A percentile compares a stretch with the other conserved stretches of the same genome.
Evolutionary conservation across 2,797 vertebrate species (phyloP).

Genomic region (Choloepus didactylus): DNA sequence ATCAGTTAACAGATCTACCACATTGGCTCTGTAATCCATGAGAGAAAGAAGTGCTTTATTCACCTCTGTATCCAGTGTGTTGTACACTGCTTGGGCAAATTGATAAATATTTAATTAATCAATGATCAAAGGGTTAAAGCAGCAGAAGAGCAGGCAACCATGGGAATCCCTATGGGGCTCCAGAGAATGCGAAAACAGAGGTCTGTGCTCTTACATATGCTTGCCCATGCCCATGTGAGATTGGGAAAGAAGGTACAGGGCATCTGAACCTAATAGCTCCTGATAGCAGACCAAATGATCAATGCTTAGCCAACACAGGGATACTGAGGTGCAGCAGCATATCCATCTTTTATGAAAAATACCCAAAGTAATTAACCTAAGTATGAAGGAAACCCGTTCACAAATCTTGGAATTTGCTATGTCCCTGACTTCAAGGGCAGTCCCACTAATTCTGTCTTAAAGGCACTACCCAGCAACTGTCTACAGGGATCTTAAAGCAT

Average conservation of each 20-base stretch:
- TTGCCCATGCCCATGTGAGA: neutral
- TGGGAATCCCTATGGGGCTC: neutral
- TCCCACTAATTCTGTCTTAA: neutral
- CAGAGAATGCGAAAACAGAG: neutral
- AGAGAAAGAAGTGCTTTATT: neutral
- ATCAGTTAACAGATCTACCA: neutral
- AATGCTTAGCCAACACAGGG: neutral
- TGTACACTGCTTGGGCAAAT: neutral
- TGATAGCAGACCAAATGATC: neutral
- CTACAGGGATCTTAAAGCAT: neutral
- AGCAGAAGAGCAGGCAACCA: neutral
- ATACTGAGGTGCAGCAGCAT: neutral
- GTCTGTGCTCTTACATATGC: neutral
- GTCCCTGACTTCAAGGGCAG: neutral
- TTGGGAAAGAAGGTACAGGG: neutral
- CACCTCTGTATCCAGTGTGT: neutral
- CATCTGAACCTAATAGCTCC: neutral
- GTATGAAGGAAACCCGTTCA: neutral
- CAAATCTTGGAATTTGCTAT: neutral
- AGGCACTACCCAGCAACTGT: neutral
- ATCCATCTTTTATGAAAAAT: neutral
- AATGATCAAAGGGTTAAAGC: constrained; percentile 25
- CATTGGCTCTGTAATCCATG: neutral
- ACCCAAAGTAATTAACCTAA: neutral
- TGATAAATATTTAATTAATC: constrained; percentile 36